A percentile compares a stretch with the other conserved stretches of the same genome.
Conservation (phyloP, 35 echinoderm and acorn worm genomes). For the Stichopus chloronotus region DNA sequence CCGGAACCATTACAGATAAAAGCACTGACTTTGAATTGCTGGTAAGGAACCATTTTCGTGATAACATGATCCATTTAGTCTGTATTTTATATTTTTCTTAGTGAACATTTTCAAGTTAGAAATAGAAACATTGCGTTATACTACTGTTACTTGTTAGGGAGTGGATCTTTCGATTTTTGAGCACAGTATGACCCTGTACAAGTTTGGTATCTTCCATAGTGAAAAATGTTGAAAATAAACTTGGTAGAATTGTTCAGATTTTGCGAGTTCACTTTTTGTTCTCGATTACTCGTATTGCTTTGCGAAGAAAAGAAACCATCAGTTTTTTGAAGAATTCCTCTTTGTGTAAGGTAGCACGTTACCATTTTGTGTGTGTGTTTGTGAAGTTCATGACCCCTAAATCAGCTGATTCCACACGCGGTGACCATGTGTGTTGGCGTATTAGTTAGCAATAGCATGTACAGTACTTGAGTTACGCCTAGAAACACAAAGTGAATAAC, state of each 20-base stretch:
- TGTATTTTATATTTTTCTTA: background rate
- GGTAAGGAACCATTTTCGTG: background rate
- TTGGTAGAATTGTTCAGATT: no score
- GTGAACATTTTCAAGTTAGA: background rate
- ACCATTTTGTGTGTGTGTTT: background rate
- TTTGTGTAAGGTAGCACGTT: background rate
- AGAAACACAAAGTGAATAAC: no score
- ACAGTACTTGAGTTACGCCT: no score
- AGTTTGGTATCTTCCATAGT: no score
- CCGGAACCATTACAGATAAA: background rate
- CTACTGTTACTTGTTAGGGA: background rate
- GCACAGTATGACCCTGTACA: no score
- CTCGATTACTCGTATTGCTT: background rate
- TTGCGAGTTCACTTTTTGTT: no score
- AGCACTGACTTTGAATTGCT: constrained; percentile 6
- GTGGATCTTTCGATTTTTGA: no score
- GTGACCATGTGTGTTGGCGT: background rate
- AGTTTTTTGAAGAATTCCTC: background rate
- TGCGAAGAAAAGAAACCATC: background rate
- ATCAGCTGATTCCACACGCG: background rate
- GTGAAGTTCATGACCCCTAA: background rate
- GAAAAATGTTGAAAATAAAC: no score
- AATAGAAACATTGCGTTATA: background rate
- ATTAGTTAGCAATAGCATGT: no score
- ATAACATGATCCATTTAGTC: background rate